Evolutionary conservation across 2,888 invertebrate species (phyloP).

Genomic region (Matsumyia berberina): DNA sequence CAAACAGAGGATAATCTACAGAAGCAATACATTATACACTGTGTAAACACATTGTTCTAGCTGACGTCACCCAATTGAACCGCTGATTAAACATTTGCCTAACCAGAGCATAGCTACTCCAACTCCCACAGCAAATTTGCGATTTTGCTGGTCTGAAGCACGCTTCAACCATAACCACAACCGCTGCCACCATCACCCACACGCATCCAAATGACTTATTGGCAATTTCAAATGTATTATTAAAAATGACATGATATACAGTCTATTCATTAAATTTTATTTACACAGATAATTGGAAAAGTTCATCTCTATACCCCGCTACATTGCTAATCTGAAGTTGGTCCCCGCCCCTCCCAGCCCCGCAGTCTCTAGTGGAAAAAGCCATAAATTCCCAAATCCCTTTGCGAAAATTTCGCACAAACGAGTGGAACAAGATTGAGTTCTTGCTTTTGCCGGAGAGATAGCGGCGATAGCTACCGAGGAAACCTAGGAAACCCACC

Average conservation of each 20-base stretch:
- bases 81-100: slow-evolving; percentile 52
- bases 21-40: slow-evolving; percentile 10
- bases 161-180: slow-evolving; percentile 2
- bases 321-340: slow-evolving; percentile 45
- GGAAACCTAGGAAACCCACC: slow-evolving; percentile 47
- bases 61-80: slow-evolving; percentile 56
- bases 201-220: slow-evolving; percentile 68
- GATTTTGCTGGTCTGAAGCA: slow-evolving; percentile 12
- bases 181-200: slow-evolving; percentile 6
- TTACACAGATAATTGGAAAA: slow-evolving; percentile 76
- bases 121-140: slow-evolving; percentile 23
- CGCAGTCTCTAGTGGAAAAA: slow-evolving; percentile 26
- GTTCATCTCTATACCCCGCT: slow-evolving; percentile 62
- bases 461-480: slow-evolving; percentile 8
- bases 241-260: slow-evolving; percentile 76
- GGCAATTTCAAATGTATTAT: slow-evolving; percentile 74
- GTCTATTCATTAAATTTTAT: slow-evolving; percentile 76
- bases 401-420: slow-evolving; percentile 70
- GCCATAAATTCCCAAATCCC: slow-evolving; percentile 75
- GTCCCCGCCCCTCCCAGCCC: neutral
- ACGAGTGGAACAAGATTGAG: slow-evolving; percentile 66
- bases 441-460: slow-evolving; percentile 28
- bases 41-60: slow-evolving; percentile 32
- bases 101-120: slow-evolving; percentile 13
- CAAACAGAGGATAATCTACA: neutral